Evolutionary conservation across 2,888 invertebrate species (phyloP).

Genomic region (Augochlorella aurata): DNA sequence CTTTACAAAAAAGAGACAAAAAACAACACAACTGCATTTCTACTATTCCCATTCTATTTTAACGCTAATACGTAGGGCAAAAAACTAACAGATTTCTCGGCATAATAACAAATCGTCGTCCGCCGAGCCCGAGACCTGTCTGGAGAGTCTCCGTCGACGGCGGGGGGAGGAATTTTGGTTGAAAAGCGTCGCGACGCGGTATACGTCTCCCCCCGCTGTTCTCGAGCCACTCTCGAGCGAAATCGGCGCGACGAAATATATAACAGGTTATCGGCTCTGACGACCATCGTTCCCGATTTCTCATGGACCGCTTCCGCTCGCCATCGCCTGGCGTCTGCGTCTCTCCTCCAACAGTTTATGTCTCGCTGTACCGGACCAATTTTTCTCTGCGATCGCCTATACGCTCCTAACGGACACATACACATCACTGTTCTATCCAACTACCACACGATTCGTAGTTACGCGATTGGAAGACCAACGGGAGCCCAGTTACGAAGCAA

Average conservation of each 20-base stretch:
- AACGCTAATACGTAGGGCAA: conserved; percentile 78
- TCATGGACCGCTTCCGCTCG: conserved; percentile 48
- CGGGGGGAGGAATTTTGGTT: background rate
- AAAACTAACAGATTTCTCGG: conserved; percentile 79
- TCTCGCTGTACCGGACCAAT: background rate
- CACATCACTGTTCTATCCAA: background rate
- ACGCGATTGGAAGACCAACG: conserved; percentile 1
- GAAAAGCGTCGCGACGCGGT: background rate
- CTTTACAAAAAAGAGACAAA: conserved; percentile 57
- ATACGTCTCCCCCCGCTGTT: background rate
- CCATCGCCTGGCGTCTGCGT: background rate
- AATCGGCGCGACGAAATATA: conserved; percentile 69
- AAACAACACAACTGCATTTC: conserved; percentile 77
- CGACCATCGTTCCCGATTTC: conserved; percentile 53
- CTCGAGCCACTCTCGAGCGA: conserved; percentile 47
- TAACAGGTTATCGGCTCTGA: conserved; percentile 75
- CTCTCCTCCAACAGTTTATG: background rate
- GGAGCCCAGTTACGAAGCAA: background rate
- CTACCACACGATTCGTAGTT: background rate
- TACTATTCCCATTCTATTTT: conserved; percentile 74
- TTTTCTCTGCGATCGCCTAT: background rate
- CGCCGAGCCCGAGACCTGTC: conserved; percentile 45
- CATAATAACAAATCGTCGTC: conserved; percentile 76
- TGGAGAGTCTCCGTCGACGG: background rate
- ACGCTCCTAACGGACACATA: background rate